Evolutionary conservation across 2,888 invertebrate species (phyloP).

Genomic region (Gisinianus flammeolus): DNA sequence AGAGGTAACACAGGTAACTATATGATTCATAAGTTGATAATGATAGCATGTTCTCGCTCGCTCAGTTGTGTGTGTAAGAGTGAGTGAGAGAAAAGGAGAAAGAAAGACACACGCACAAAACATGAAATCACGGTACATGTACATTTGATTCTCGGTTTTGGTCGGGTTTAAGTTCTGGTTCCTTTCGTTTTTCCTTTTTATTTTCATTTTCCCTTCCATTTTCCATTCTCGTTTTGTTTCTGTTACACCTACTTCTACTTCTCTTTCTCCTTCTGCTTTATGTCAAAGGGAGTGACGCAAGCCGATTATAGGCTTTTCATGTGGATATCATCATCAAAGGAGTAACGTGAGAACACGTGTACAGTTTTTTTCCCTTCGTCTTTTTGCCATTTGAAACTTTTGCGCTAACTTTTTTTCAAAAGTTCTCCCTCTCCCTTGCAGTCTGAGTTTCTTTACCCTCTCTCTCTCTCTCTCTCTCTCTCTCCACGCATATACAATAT

Average conservation of each 20-base stretch:
- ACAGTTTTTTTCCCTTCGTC: neutral
- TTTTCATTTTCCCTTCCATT: neutral
- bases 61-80: neutral
- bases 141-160: constrained; percentile 1
- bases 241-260: neutral
- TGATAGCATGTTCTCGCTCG: neutral
- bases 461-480: neutral
- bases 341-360: constrained; percentile 27
- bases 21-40: constrained; percentile 4
- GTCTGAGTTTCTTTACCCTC: neutral
- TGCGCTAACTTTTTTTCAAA: constrained; percentile 11
- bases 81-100: neutral
- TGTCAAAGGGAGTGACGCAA: constrained; percentile 28
- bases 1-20: neutral
- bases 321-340: constrained; percentile 39
- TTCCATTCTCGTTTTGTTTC: neutral
- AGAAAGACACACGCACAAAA: neutral
- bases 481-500: neutral
- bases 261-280: constrained; percentile 13
- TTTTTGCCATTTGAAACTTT: constrained; percentile 26
- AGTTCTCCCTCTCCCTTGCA: neutral
- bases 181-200: neutral
- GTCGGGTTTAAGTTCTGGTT: neutral
- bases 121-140: neutral
- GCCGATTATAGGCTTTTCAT: constrained; percentile 26